Evolutionary conservation across 1,140 invertebrate genomes (phyloP), one percentile per base, ranked within the genome.

Genomic region (Drosophila repletoides): DNA sequence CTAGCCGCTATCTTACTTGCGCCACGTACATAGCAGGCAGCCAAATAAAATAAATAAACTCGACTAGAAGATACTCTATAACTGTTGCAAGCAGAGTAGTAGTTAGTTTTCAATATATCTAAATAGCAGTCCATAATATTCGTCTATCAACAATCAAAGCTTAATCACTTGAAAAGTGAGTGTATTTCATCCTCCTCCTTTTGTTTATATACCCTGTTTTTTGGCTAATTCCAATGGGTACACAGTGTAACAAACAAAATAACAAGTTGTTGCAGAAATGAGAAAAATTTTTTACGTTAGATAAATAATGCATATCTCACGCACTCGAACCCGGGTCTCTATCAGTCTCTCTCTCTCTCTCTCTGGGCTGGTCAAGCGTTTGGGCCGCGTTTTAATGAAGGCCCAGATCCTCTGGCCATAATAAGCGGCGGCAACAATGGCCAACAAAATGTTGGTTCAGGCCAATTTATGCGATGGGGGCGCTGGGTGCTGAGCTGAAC

Each of bases 251-350:
- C n/a, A n/a, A n/a, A n/a, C n/a, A n/a, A n/a, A n/a, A 28, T 14
- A 33, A 28, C 22, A 55, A 43, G 38, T 51, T 26, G 21, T 46
- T 28, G 34, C 55, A 59, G 48, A 55, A 83, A 67, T 70, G 60
- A 65, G 55, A 70, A 84, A 81, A 72, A 74, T 68, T 69, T 88
- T 28, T 19, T 26, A 14, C 49, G 59, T 61, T 84, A 89, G 87
- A 89, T 89, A 89, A 89, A 89, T 89, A 89, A 89, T 89, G 86
- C 87, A 89, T 89, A 89, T 83, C 87, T 89, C 87, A 89, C 87
- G 87, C 87, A 89, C 81, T 74, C 63, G 79, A 80, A 70, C 75
- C 49, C 55, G 28, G 17, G 14, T 33, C 60, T 1, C 15, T n/a
- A 22, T 26, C 43, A 51, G 1, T 15, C 26, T 26, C 14, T 3